Evolutionary conservation across 1,140 invertebrate species (phyloP).

Genomic region (Drosophila bipectinata): DNA sequence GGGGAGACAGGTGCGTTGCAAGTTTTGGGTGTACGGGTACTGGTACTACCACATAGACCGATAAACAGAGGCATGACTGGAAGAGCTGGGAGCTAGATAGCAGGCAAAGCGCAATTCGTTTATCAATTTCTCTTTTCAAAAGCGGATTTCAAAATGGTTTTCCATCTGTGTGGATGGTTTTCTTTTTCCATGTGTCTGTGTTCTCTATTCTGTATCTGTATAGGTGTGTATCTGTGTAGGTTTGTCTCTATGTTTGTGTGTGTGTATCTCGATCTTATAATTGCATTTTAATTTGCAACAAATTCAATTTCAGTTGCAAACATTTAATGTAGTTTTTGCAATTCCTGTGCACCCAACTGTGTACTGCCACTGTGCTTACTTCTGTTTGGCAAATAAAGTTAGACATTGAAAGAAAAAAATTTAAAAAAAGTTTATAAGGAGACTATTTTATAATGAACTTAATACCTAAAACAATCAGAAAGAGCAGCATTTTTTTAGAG

Average conservation of each 20-base stretch:
- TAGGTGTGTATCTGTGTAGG: background rate
- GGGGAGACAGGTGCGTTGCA: slow-evolving; percentile 3
- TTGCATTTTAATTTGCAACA: slow-evolving; percentile 70
- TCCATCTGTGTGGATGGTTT: background rate
- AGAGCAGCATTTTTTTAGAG: background rate
- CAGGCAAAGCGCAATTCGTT: slow-evolving; percentile 23
- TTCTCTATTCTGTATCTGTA: background rate
- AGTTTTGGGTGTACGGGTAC: background rate
- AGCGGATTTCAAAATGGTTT: slow-evolving; percentile 2
- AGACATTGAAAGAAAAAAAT: background rate
- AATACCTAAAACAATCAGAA: too few relatives aligned
- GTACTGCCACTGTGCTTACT: slow-evolving; percentile 1
- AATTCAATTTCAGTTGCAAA: slow-evolving; percentile 62
- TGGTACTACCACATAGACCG: background rate
- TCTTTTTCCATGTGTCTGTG: too few relatives aligned
- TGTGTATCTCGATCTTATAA: slow-evolving; percentile 28
- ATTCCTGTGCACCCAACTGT: slow-evolving; percentile 31
- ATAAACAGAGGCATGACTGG: slow-evolving; percentile 9
- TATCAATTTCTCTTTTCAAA: slow-evolving; percentile 22
- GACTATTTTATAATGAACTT: background rate
- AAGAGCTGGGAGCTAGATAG: background rate
- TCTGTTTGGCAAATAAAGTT: background rate
- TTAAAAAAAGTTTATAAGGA: background rate
- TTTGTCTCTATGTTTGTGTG: too few relatives aligned
- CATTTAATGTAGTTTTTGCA: slow-evolving; percentile 53